These are phyloP conservation scores for Sarcophaga bullata DNA, from an alignment of 1,140 invertebrate species.

Conservation along the genomic window DNA sequence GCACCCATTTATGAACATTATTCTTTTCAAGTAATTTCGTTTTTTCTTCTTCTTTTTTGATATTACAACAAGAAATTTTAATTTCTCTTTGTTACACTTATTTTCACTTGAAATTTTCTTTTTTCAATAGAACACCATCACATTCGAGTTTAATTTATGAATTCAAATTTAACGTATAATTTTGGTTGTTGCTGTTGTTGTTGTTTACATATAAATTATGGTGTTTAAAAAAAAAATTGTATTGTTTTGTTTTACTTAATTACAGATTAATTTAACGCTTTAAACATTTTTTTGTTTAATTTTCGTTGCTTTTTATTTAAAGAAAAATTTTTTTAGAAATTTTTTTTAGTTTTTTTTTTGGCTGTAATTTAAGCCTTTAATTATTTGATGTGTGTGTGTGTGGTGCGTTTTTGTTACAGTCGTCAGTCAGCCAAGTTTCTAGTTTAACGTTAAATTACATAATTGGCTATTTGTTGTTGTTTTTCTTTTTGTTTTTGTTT, in stretches of 20 bases:
- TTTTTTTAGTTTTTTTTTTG: not conserved
- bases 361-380: constrained; percentile 7
- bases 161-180: not conserved
- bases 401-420: not conserved
- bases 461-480: constrained; percentile 15
- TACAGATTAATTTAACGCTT: too few species aligned
- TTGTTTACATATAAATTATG: too few species aligned
- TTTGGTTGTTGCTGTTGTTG: too few species aligned
- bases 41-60: not conserved
- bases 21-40: not conserved
- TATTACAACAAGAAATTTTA: not conserved
- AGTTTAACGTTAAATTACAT: constrained; percentile 19
- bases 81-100: too few species aligned
- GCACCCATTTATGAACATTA: not conserved
- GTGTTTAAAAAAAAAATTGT: too few species aligned
- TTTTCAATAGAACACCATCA: not conserved
- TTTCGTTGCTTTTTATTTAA: too few species aligned
- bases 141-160: not conserved
- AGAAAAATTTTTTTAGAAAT: too few species aligned
- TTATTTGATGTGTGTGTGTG: constrained; percentile 5
- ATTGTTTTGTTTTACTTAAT: too few species aligned
- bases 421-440: constrained; percentile 1
- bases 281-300: too few species aligned
- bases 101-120: not conserved
- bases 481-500: not conserved